Evolutionary conservation across 2,797 vertebrate species (phyloP), one percentile per base, ranked within the genome.

Genomic region (Stomatorhinus walkeri): DNA sequence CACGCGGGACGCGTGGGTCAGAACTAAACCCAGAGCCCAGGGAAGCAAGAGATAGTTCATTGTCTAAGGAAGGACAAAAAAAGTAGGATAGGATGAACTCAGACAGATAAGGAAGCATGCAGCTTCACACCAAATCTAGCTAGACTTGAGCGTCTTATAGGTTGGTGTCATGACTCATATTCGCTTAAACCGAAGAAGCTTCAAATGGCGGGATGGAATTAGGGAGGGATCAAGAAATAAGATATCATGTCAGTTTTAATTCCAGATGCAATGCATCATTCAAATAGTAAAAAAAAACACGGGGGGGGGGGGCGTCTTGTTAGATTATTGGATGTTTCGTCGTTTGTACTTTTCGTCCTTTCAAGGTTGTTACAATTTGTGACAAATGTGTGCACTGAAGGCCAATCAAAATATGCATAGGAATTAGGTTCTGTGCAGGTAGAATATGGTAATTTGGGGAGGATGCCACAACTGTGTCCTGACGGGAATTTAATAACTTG

Each of bases 101-200:
- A 89, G 89, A 88, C 84, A 84, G 90, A 79, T 91, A 88, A 90
- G 61, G 79, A 92, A 90, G 91, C 91, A 88, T 87, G 85, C 89
- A 92, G 87, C 93, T 90, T 90, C 91, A 91, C 90, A 91, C 91
- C 91, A 91, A 90, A 91, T 91, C 91, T 91, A 91, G 91, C 92
- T 93, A 94, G 94, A 95, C 94, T 94, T 92, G 92, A 93, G 94
- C 90, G 93, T 91, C 93, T 95, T 96, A 96, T 95, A 95, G 95
- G 94, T 91, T 93, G 90, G 91, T 91, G 93, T 93, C 95, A 94
- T 96, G 95, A 96, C 92, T 96, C 95, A 96, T 89, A 90, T 91
- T 88, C 90, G 89, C 90, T 91, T 91, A 93, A 94, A 92, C 94
- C 91, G 64, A 90, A 89, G 90, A 93, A 95, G 94, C 93, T 95